phyloP scores from a whole-genome alignment of 2,113 vertebrate genomes.

The Myxocyprinus asiaticus region DNA sequence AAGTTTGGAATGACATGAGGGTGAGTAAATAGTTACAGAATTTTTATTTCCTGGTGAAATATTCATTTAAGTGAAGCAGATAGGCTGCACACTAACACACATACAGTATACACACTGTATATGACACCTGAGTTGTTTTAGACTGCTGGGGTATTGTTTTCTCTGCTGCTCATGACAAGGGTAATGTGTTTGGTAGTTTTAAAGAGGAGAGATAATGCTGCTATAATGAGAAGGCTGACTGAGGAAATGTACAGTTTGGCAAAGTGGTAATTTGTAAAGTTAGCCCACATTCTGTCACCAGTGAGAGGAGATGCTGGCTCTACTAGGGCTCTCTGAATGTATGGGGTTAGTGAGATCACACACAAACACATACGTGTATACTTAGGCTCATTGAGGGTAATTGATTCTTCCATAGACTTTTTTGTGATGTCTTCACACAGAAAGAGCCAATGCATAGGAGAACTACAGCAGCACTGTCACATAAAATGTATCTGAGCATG shows the following conservation, averaged over 20 bases:
- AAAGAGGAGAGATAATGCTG: conserved; percentile 54
- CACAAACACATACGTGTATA: background rate
- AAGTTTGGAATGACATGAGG: no score
- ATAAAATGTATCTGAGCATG: no score
- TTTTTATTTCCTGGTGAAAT: no score
- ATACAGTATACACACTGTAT: conserved; percentile 13
- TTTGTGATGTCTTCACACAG: no score
- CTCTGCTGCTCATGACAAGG: conserved; percentile 49
- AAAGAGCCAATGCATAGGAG: no score
- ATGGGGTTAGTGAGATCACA: conserved; percentile 10
- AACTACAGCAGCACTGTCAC: no score
- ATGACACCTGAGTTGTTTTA: conserved; percentile 44
- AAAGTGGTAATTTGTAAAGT: conserved; percentile 56
- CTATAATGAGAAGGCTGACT: conserved; percentile 55
- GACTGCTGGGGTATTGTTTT: conserved; percentile 51
- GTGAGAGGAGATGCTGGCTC: conserved; percentile 20
- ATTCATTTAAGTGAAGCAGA: background rate
- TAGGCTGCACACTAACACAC: background rate
- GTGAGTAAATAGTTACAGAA: no score
- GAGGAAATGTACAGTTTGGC: conserved; percentile 55
- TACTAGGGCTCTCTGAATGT: conserved; percentile 17
- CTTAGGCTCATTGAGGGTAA: conserved; percentile 38
- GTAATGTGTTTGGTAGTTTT: conserved; percentile 48
- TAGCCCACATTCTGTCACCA: conserved; percentile 34
- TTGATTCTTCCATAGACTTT: conserved; percentile 49